Base-by-base conservation (phyloP, 2,888 invertebrate genomes). In the Synanthedon tipuliformis region DNA sequence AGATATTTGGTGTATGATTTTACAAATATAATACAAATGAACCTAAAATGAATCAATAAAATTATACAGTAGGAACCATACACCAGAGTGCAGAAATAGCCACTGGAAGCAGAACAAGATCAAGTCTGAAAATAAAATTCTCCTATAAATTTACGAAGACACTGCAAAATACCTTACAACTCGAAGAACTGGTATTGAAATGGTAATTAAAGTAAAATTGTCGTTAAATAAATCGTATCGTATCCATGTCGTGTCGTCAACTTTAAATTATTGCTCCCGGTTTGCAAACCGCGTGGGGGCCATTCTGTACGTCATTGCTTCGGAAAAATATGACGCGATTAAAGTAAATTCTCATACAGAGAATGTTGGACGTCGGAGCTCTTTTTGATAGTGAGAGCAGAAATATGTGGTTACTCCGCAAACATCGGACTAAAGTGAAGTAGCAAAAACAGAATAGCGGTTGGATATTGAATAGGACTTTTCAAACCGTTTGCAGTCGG, bases 311-410 rank as follows among this genome's bases (percentile, higher is more conserved):
- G 62, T 55, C 61, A 67, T 64, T 68, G 63, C 72, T 72, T 68
- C 68, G 64, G 59, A 69, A 62, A 75, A 74, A 74, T 73, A 73
- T 71, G 68, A 71, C 58, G 57, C 69, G 68, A 73, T 75, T 75
- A 74, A 69, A 69, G 57, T 63, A 61, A 64, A 63, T 49, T 49
- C 49, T 49, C 49, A 18, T 49, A 49, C 45, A 45, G 45, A 45
- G 45, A 45, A 45, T 45, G 45, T 45, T 34, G 4, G 15, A 45
- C 45, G 45, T 45, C 12, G 45, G 45, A 13, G 13, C 45, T 15
- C 45, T 45, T 34, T 34, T 45, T 45, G 45, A 45, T 45, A 45
- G n/a, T 45, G 45, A 7, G 15, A 45, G 15, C 45, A 45, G 45
- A 45, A 45, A 45, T 45, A 15, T 23, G 23, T 23, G 23, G 34